Percentiles rank a stretch among this genome's conserved stretches.
Evolutionary conservation across 2,888 invertebrate genomes (phyloP).

Genomic region (Pemphredon lugubris): DNA sequence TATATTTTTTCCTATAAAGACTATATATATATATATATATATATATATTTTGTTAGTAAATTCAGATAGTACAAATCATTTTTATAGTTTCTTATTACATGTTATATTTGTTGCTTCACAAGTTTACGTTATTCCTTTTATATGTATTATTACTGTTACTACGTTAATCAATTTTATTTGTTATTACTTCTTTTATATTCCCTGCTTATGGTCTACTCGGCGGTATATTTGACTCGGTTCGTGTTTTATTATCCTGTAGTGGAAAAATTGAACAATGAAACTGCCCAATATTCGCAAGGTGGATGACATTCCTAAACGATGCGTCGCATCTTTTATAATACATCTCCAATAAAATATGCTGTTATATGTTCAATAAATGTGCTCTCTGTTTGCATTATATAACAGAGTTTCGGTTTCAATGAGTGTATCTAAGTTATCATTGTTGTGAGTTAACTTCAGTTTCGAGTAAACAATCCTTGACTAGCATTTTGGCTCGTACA

Average conservation of each 20-base stretch:
- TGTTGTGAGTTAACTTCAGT: constrained; percentile 88
- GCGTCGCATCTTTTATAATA: background rate
- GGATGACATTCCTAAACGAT: background rate
- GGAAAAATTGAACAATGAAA: too few species aligned
- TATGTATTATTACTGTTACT: constrained; percentile 40
- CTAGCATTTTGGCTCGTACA: constrained; percentile 95
- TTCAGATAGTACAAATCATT: background rate
- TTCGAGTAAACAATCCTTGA: constrained; percentile 96
- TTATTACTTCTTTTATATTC: constrained; percentile 17
- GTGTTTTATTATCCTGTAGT: constrained; percentile 8
- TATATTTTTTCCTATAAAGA: background rate
- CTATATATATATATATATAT: constrained; percentile 3
- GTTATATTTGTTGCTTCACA: too few species aligned
- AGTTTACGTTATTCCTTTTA: constrained; percentile 4
- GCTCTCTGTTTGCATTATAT: background rate
- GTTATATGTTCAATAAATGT: background rate
- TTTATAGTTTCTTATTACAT: too few species aligned
- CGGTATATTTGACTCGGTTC: constrained; percentile 3
- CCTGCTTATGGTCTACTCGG: constrained; percentile 15
- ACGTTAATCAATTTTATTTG: constrained; percentile 23
- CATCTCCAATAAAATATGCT: too few species aligned
- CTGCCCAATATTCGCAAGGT: background rate
- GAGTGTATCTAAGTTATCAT: background rate
- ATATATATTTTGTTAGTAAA: constrained; percentile 13
- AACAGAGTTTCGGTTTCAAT: background rate